Evolutionary conservation across 2,797 vertebrate genomes (phyloP), one percentile per base, ranked within the genome.

Genomic region (Vipera latastei): DNA sequence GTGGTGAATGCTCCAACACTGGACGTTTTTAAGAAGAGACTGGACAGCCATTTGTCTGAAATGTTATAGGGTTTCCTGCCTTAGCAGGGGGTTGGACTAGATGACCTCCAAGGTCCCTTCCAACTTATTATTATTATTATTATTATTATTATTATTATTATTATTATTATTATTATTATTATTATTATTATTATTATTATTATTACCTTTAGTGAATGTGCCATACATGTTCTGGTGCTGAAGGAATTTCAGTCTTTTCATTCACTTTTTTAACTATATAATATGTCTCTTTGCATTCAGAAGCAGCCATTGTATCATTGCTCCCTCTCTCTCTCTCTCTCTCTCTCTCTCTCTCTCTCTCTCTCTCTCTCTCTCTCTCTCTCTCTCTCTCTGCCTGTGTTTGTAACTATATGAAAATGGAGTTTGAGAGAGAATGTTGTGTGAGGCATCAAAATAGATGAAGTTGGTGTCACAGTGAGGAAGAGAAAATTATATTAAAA

Each of bases 401-500:
- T 22, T 56, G 55, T 56, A 38, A 60, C 44, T 44, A 48, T 61
- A 38, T 26, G 20, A 9, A 89, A 51, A 89, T 89, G 38, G 57
- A 59, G n/a, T 63, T 18, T 65, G n/a, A 51, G 91, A 2, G 20
- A 5, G 0, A 89, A 57, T 48, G 53, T 51, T 38, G 12, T 87
- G 56, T 44, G 55, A 6, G 91, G 55, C 53, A 51, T 90, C 55
- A 2, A 4, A 8, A 83, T 87, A 78, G 44, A 16, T 55, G 60
- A 26, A 83, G 92, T 93, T 61, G 92, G 89, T 90, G n/a, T 93
- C 60, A 25, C 87, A 89, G 86, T 38, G 88, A 94, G 73, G 87
- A 73, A 94, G 73, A 59, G 83, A 56, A 88, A 22, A 93, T 89
- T 83, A 55, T 61, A 28, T 26, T 60, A 9, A 7, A 28, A 90